Evolutionary conservation across 2,888 invertebrate genomes (phyloP), one percentile per base, ranked within the genome.

Genomic region (Pyrrhosoma nymphula): DNA sequence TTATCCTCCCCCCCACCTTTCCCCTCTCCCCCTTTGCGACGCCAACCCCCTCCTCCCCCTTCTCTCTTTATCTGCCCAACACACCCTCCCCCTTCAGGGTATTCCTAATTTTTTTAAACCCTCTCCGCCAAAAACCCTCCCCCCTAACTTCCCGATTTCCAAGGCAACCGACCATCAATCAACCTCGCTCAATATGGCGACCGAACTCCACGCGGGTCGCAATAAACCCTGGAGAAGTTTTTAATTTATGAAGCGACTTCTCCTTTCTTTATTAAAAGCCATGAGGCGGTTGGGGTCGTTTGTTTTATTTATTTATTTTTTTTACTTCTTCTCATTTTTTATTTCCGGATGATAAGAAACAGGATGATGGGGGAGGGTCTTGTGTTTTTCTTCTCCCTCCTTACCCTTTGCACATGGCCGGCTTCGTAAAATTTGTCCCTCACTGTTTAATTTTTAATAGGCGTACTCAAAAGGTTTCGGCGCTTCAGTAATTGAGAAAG

Each of bases 251-350:
- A 93, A 93, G 69, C 69, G 93, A 93, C 93, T 69, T 69, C 30
- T 69, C 93, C 69, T 56, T 75, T 93, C 93, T 69, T 93, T 93
- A 93, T 93, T 69, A 93, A 93, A 93, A 93, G 93, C 93, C 93
- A 69, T 93, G 30, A 39, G 26, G n/a, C 75, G 63, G 69, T 93
- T 23, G 16, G 82, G 30, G 35, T 35, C 14, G 82, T 35, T 82
- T 35, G 14, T 18, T 82, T 16, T 30, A 35, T 35, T 82, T 82
- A 35, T 82, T 14, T 82, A 18, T 35, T 82, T 16, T 35, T 35
- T 18, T 35, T 30, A 20, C 14, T 35, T 35, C 2, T 30, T 35
- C 18, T 82, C 35, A 14, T 16, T 4, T 82, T 82, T 35, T 35
- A 82, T 35, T 35, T 82, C 82, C 82, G 30, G 82, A 35, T 30